Conservation (phyloP, 2,888 invertebrate genomes). For the Magallana nippona region DNA sequence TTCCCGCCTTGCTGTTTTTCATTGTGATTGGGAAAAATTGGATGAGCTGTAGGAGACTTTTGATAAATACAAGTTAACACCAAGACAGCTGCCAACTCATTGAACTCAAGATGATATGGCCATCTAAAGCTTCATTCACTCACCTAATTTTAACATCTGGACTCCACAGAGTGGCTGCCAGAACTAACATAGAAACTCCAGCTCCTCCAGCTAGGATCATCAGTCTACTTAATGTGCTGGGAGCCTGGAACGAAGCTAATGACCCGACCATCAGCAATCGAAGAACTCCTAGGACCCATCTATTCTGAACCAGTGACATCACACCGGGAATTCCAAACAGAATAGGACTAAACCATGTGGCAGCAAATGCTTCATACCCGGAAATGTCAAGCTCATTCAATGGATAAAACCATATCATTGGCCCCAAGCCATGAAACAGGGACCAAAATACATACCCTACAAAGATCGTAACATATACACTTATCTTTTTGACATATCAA, state of each 20-base stretch:
- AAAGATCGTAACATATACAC: slow-evolving; percentile 44
- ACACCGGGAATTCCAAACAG: slow-evolving; percentile 62
- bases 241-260: slow-evolving; percentile 78
- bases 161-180: slow-evolving; percentile 74
- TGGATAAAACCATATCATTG: slow-evolving; percentile 81
- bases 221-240: slow-evolving; percentile 74
- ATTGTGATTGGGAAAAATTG: no score
- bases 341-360: slow-evolving; percentile 75
- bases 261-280: slow-evolving; percentile 69
- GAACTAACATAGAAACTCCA: slow-evolving; percentile 72
- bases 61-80: no score
- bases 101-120: no score
- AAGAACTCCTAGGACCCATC: slow-evolving; percentile 66
- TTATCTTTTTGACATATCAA: not conserved
- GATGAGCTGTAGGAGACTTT: no score
- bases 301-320: slow-evolving; percentile 61
- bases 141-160: slow-evolving; percentile 70
- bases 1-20: no score
- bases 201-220: slow-evolving; percentile 74
- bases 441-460: slow-evolving; percentile 79
- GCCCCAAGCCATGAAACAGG: slow-evolving; percentile 78
- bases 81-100: no score
- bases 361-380: slow-evolving; percentile 79
- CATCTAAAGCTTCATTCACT: not conserved
- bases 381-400: slow-evolving; percentile 80